Percentiles rank a stretch among this genome's conserved stretches.
These are phyloP conservation scores for Oryctes rhinoceros DNA, from an alignment of 1,140 invertebrate genomes.

Conservation along the genomic window DNA sequence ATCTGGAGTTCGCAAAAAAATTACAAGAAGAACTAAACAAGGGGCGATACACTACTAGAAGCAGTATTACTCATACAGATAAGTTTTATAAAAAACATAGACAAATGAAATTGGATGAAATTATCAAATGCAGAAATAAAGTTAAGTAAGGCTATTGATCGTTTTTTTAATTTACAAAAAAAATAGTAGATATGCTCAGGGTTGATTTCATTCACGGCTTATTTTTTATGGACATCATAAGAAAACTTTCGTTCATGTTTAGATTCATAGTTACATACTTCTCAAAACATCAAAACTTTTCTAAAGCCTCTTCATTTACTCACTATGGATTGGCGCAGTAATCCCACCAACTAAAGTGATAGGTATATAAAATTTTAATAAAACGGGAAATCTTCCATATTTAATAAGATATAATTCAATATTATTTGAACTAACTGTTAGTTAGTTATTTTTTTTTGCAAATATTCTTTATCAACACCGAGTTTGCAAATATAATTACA, in stretches of 20 bases:
- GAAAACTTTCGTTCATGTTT: not conserved
- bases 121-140: slow-evolving; percentile 36
- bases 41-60: slow-evolving; percentile 38
- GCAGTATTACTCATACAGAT: slow-evolving; percentile 38
- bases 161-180: not conserved
- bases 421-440: no score
- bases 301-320: not conserved
- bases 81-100: slow-evolving; percentile 10
- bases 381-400: not conserved
- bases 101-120: slow-evolving; percentile 39
- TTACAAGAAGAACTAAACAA: slow-evolving; percentile 44
- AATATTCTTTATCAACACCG: no score
- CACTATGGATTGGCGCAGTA: not conserved
- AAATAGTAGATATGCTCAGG: slow-evolving; percentile 26
- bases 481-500: no score
- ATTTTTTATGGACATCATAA: not conserved
- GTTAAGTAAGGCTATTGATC: slow-evolving; percentile 27
- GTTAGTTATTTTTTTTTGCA: no score
- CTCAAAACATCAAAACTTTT: not conserved
- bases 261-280: not conserved
- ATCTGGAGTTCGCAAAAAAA: slow-evolving; percentile 43
- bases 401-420: not conserved
- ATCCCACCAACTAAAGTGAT: not conserved
- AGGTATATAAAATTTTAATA: not conserved
- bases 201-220: slow-evolving; percentile 16